Conservation (phyloP, 2,888 invertebrate genomes). For the Philereme vetulata region DNA sequence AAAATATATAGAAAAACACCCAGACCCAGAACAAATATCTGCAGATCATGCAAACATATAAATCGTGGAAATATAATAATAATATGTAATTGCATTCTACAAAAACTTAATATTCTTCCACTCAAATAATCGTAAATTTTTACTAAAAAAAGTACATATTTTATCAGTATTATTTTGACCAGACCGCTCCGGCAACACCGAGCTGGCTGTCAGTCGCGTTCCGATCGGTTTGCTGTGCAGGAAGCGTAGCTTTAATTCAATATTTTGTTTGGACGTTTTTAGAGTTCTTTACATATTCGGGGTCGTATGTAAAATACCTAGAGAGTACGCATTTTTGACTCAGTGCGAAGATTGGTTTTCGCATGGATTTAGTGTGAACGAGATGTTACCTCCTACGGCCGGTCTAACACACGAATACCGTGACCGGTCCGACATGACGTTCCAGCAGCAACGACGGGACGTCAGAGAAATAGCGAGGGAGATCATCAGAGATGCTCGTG, state of each 20-base stretch:
- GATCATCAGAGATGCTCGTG: conserved; percentile 74
- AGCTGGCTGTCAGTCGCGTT: conserved; percentile 70
- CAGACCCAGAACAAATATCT: too few species aligned
- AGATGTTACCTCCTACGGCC: conserved; percentile 80
- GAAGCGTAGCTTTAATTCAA: conserved; percentile 53
- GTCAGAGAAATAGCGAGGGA: conserved; percentile 76
- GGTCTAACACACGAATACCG: conserved; percentile 76
- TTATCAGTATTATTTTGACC: too few species aligned
- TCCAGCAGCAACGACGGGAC: conserved; percentile 76
- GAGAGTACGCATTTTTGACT: conserved; percentile 47
- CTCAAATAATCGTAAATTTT: too few species aligned
- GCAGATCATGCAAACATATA: too few species aligned
- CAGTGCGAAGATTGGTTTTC: conserved; percentile 56
- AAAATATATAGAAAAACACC: too few species aligned
- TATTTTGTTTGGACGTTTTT: conserved; percentile 55
- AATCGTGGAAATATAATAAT: too few species aligned
- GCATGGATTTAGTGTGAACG: conserved; percentile 74
- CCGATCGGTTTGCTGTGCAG: conserved; percentile 66
- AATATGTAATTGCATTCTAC: too few species aligned
- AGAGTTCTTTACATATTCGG: conserved; percentile 37
- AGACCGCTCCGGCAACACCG: conserved; percentile 28
- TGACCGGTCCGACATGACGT: conserved; percentile 80
- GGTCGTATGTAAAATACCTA: conserved; percentile 36
- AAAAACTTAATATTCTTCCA: too few species aligned
- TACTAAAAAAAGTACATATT: too few species aligned